These are phyloP conservation scores for Parasteatoda tepidariorum DNA, from an alignment of 1,140 invertebrate species.

Conservation along the genomic window DNA sequence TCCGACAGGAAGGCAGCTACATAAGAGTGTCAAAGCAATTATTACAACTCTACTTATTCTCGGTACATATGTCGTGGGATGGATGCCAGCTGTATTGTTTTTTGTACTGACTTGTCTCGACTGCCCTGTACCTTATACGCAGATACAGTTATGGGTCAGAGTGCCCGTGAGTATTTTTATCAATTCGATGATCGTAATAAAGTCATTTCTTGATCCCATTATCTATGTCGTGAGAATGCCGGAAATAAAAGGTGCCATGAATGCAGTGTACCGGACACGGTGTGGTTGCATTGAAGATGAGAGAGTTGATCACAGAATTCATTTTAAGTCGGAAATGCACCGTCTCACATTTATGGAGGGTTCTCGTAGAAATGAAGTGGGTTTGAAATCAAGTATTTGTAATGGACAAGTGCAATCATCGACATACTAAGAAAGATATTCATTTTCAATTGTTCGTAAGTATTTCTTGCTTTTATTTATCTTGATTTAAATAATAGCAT, in stretches of 20 bases:
- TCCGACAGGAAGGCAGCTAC: conserved; percentile 20
- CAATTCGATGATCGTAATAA: conserved; percentile 73
- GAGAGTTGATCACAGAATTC: not conserved
- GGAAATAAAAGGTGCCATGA: conserved; percentile 70
- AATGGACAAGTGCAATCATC: conserved; percentile 11
- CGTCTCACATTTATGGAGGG: conserved; percentile 16
- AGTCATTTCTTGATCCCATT: conserved; percentile 76
- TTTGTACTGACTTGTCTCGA: conserved; percentile 72
- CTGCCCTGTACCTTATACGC: conserved; percentile 65
- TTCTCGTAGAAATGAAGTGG: not conserved
- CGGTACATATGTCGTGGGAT: conserved; percentile 36
- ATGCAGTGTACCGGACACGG: conserved; percentile 49
- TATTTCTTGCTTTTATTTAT: too few relatives aligned
- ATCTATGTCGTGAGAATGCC: conserved; percentile 78
- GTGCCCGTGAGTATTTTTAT: conserved; percentile 60
- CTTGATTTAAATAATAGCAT: too few relatives aligned
- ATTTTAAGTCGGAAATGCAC: conserved; percentile 37
- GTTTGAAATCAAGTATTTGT: not conserved
- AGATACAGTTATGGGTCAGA: conserved; percentile 50
- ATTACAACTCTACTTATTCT: conserved; percentile 78
- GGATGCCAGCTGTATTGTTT: conserved; percentile 72
- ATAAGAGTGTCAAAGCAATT: conserved; percentile 74
- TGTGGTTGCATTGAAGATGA: conserved; percentile 20
- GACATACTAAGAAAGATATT: too few relatives aligned
- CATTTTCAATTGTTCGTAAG: too few relatives aligned